Evolutionary conservation across 2,113 vertebrate species (phyloP), one percentile per base, ranked within the genome.

Genomic region (Sturnus vulgaris): DNA sequence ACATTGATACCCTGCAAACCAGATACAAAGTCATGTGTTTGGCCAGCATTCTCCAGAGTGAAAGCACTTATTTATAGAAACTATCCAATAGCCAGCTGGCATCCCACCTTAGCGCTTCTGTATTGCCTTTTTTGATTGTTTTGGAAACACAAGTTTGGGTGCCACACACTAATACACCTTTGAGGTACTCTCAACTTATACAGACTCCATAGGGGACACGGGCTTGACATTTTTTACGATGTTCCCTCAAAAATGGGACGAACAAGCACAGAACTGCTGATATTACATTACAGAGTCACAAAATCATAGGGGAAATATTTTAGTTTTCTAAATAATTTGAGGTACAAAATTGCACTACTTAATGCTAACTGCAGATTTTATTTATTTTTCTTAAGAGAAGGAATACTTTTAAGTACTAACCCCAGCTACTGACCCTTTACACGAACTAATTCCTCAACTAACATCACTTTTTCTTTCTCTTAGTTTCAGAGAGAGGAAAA

Each of bases 351-450:
- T 73, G 30, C 60, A 70, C 87, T 85, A 91, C 79, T 95, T 90
- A 93, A 91, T 44, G 53, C 30, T 94, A 83, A 91, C 59, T 46
- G 20, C 76, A 88, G 14, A 10, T 30, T 53, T 33, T 75, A 75
- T 88, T 91, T 95, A 82, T 96, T 91, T 92, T 91, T 82, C 44
- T 76, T 64, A 73, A 76, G 56, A 92, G 47, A 90, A 90, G 23
- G 28, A 93, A 86, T 70, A 93, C 76, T 77, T 94, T 77, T 77
- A 92, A 93, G 76, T 80, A 64, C 47, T 81, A 95, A 83, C 22
- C 68, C 56, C 47, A 65, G 44, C 79, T 80, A 90, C 60, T 92
- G 92, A 90, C 90, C 84, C 82, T 83, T 88, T 88, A 75, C 3
- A 0, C 22, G 22, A 95, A 78, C 75, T 86, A 96, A 90, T 82